A percentile compares a stretch with the other conserved stretches of the same genome.
These are phyloP conservation scores for Gnathonemus echidnorhynchus DNA, from an alignment of 2,113 vertebrate species.

Conservation along the genomic window DNA sequence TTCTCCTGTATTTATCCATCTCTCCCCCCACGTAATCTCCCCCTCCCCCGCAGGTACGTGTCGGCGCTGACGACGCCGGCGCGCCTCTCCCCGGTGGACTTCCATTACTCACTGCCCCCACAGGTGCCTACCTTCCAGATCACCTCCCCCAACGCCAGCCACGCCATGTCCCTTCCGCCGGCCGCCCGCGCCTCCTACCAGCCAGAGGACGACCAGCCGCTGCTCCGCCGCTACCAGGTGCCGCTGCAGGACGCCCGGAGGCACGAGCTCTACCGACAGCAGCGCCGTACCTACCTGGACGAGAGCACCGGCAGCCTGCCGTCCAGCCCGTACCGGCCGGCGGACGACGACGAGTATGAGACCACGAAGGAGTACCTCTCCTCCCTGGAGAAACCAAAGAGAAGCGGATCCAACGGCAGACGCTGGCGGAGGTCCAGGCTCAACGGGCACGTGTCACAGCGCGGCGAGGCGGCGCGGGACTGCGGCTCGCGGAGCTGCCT, in stretches of 20 bases:
- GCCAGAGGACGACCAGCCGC: constrained; percentile 82
- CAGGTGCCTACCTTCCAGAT: constrained; percentile 97
- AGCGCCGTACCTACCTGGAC: constrained; percentile 76
- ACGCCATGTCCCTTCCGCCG: constrained; percentile 84
- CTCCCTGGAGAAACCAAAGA: constrained; percentile 79
- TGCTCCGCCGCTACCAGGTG: constrained; percentile 79
- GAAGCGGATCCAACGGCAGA: constrained; percentile 61
- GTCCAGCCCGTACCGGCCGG: constrained; percentile 85
- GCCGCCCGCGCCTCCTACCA: constrained; percentile 78
- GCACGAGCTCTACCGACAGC: constrained; percentile 83
- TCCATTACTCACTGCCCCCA: constrained; percentile 86
- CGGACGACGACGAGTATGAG: constrained; percentile 90
- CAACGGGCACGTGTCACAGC: constrained; percentile 84
- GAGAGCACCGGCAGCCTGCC: constrained; percentile 90
- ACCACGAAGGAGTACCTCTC: constrained; percentile 92
- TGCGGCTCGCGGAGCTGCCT: constrained; percentile 88
- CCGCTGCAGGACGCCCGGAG: constrained; percentile 78
- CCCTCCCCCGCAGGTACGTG: constrained; percentile 73
- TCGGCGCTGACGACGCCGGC: constrained; percentile 94
- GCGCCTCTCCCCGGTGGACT: constrained; percentile 88
- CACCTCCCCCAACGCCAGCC: constrained; percentile 86
- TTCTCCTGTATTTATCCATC: neutral
- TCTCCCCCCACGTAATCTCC: constrained; percentile 17
- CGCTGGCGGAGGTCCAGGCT: constrained; percentile 87
- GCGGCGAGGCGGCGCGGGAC: constrained; percentile 79